phyloP scores from a whole-genome alignment of 2,113 vertebrate genomes.

The Amia ocellicauda region DNA sequence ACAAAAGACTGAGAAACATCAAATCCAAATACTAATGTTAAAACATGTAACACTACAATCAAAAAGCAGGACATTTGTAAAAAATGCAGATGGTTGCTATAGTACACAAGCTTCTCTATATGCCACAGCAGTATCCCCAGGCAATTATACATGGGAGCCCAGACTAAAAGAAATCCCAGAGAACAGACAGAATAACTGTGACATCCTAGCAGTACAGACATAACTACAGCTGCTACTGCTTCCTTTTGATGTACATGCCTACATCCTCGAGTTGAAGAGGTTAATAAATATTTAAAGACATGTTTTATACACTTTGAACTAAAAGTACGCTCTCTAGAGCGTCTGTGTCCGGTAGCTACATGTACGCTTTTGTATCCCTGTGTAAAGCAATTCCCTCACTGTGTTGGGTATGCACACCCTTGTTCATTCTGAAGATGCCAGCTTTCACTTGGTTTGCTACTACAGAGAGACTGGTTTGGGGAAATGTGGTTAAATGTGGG shows the following conservation, averaged over 20 bases:
- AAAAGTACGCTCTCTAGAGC: neutral
- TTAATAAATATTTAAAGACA: slow-evolving; percentile 8
- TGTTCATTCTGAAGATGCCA: neutral
- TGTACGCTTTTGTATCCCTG: too few relatives aligned
- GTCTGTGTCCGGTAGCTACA: neutral
- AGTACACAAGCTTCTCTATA: too few relatives aligned
- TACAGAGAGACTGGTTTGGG: neutral
- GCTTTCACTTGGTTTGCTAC: neutral
- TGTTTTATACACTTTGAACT: slow-evolving; percentile 4
- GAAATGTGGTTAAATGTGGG: neutral
- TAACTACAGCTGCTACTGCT: neutral
- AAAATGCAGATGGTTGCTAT: too few relatives aligned
- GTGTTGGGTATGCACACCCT: too few relatives aligned
- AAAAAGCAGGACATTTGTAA: too few relatives aligned
- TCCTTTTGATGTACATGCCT: neutral
- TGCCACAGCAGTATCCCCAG: too few relatives aligned
- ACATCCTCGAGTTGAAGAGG: neutral
- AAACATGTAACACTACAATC: too few relatives aligned
- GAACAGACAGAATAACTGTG: neutral
- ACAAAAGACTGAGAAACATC: too few relatives aligned
- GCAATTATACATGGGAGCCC: too few relatives aligned
- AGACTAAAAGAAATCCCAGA: neutral
- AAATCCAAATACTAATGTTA: too few relatives aligned
- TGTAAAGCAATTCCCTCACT: too few relatives aligned
- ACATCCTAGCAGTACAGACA: neutral